phyloP scores from a whole-genome alignment of 2,888 invertebrate species.

The Cabera pusaria region DNA sequence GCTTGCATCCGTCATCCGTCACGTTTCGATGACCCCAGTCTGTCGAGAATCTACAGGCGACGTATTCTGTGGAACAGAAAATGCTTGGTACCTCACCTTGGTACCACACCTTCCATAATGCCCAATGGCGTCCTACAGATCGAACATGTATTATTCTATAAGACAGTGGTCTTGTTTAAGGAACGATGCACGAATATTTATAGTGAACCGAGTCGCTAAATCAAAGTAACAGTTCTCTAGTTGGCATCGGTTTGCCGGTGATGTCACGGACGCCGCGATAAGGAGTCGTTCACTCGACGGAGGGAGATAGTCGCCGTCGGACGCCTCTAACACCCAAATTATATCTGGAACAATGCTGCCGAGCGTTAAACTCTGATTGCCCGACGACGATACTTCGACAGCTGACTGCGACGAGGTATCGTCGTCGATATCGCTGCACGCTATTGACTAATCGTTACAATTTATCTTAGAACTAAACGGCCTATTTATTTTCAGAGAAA shows the following conservation, averaged over 20 bases:
- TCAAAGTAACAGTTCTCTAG: constrained; percentile 47
- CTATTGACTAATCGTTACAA: constrained; percentile 3
- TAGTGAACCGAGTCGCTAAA: constrained; percentile 36
- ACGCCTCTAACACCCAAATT: constrained; percentile 42
- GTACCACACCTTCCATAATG: constrained; percentile 4
- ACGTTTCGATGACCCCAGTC: constrained; percentile 51
- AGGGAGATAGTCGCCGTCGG: constrained; percentile 47
- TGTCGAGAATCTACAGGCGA: no score
- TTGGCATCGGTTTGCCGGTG: constrained; percentile 55
- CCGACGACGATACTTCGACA: constrained; percentile 45
- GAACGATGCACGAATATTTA: constrained; percentile 35
- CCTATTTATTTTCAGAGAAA: background rate
- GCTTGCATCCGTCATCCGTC: constrained; percentile 34
- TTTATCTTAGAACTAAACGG: no score
- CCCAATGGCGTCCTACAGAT: constrained; percentile 9
- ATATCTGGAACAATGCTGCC: constrained; percentile 66
- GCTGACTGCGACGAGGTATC: constrained; percentile 46
- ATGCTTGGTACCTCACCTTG: no score
- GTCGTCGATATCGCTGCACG: constrained; percentile 16
- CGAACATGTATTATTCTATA: constrained; percentile 1
- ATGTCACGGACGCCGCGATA: constrained; percentile 67
- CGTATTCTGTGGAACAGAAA: no score
- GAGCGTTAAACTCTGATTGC: constrained; percentile 51
- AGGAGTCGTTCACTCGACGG: constrained; percentile 71
- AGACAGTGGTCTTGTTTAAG: constrained; percentile 12